A percentile compares a stretch with the other conserved stretches of the same genome.
Conservation (phyloP, 35 echinoderm and acorn worm genomes). For the Heliocidaris tuberculata region DNA sequence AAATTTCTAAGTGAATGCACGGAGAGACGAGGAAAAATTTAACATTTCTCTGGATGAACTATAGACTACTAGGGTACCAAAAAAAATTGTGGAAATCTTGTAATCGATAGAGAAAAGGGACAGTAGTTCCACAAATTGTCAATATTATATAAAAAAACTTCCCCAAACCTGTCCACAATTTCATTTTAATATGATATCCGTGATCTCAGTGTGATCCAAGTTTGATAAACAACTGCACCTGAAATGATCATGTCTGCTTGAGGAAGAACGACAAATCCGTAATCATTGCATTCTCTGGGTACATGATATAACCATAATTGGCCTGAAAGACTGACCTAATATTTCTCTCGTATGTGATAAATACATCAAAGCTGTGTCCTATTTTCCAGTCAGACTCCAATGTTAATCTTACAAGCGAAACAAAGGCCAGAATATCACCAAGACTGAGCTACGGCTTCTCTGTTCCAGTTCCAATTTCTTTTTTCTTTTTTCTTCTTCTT, state of each 20-base stretch:
- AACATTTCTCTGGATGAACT: no score
- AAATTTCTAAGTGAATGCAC: no score
- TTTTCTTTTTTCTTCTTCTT: no score
- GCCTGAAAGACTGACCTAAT: background rate
- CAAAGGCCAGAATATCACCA: background rate
- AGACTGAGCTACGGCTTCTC: background rate
- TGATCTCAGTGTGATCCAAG: background rate
- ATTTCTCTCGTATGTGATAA: background rate
- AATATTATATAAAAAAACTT: no score
- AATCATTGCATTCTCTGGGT: background rate
- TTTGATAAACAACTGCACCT: background rate
- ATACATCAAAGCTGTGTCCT: background rate
- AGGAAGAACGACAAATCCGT: background rate
- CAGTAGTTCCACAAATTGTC: no score
- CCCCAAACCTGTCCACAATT: no score
- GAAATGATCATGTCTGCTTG: background rate
- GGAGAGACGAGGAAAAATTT: no score
- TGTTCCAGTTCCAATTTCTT: background rate
- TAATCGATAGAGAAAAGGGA: no score
- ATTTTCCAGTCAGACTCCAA: background rate
- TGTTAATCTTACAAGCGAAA: background rate
- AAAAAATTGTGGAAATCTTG: no score
- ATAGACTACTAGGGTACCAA: no score
- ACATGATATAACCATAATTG: background rate
- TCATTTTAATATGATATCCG: no score